phyloP scores from a whole-genome alignment of 2,113 vertebrate species.

The rat (Rattus norvegicus) region DNA sequence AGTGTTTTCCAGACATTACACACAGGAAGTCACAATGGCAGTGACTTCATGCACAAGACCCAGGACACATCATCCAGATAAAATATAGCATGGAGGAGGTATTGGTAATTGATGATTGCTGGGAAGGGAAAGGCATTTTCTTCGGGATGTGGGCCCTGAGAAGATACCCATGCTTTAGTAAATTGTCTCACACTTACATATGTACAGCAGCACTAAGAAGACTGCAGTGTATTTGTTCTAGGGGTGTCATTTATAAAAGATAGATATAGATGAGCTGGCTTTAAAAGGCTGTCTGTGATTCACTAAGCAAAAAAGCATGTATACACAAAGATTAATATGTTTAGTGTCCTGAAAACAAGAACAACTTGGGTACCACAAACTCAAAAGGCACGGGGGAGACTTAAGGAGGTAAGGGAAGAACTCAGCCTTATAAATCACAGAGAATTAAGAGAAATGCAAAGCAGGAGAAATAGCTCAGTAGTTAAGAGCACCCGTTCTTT shows the following conservation, averaged over 20 bases:
- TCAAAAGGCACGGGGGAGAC: neutral
- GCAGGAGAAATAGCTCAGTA: neutral
- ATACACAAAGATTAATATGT: neutral
- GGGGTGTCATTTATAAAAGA: neutral
- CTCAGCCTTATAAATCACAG: neutral
- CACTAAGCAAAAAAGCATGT: neutral
- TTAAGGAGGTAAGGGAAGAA: constrained; percentile 28
- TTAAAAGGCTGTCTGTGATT: neutral
- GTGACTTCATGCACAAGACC: neutral
- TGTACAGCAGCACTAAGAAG: neutral
- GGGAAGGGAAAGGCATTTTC: neutral
- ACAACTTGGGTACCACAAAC: neutral
- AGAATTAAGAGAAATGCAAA: neutral
- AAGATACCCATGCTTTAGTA: neutral
- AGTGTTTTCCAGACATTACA: neutral
- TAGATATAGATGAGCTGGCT: neutral
- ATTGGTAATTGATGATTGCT: neutral
- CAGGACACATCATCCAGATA: neutral
- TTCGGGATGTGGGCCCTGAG: neutral
- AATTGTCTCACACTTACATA: neutral
- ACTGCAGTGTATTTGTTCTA: neutral
- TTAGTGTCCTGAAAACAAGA: constrained; percentile 9
- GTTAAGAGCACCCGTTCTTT: neutral
- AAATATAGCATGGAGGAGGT: neutral
- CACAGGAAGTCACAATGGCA: neutral